These are phyloP conservation scores for Thryonomys swinderianus DNA, from an alignment of 2,113 vertebrate genomes.

Conservation along the genomic window DNA sequence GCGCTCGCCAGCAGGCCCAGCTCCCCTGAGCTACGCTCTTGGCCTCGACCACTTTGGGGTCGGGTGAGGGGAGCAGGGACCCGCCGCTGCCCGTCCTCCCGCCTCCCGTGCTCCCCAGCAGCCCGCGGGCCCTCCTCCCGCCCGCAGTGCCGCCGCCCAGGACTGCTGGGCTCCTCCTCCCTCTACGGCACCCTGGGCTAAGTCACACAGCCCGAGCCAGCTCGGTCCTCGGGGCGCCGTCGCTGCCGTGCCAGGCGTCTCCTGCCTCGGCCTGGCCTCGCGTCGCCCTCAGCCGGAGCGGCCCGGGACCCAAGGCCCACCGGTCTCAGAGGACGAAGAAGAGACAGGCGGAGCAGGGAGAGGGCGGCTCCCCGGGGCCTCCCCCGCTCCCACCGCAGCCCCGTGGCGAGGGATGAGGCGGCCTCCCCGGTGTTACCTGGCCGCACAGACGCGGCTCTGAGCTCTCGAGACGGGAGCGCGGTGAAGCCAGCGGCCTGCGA, in stretches of 20 bases:
- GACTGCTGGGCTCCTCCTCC: accelerated
- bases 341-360: background rate
- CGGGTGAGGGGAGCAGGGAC: no score
- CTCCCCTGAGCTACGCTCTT: no score
- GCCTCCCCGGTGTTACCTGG: accelerated
- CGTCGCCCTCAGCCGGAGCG: background rate
- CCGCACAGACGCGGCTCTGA: conserved; percentile 1
- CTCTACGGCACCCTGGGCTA: accelerated
- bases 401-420: background rate
- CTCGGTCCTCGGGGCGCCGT: background rate
- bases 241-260: background rate
- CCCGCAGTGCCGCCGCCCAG: background rate
- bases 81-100: background rate
- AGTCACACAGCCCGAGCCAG: accelerated
- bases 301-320: background rate
- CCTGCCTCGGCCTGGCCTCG: background rate
- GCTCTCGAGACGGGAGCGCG: background rate
- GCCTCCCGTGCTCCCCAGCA: background rate
- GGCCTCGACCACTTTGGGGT: no score
- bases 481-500: background rate
- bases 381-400: no score
- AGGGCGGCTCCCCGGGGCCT: background rate
- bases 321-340: background rate
- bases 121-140: background rate
- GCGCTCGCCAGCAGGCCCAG: no score